Evolutionary conservation across 2,113 vertebrate genomes (phyloP), one percentile per base, ranked within the genome.

Genomic region (Colaptes auratus): DNA sequence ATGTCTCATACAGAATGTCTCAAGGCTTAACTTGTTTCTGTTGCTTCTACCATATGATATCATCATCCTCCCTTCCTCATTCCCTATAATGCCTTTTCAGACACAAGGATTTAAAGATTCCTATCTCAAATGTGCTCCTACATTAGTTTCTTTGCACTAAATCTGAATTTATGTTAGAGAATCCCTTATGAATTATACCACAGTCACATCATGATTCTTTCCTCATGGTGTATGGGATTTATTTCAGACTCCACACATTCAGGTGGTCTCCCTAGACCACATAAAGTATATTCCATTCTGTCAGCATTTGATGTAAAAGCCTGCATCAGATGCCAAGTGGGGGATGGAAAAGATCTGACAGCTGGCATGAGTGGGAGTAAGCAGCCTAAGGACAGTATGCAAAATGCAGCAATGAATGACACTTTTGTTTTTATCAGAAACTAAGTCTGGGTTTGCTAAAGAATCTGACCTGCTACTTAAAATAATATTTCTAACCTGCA

Each of bases 311-410:
- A 88, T 86, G 36, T 55, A 82, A 86, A 95, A 95, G 46, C 8
- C 69, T 84, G 53, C 75, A 95, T 95, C 73, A 92, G 88, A 91
- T 0, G 0, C 28, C 2, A 14, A 75, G 59, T 63, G 82, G 64
- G 52, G 81, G 78, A 12, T 90, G 55, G 66, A 85, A 88, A 70
- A 80, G 64, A 84, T 92, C 73, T 95, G 74, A 70, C 95, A 96
- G 94, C 92, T 96, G 96, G 89, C 48, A 31, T 42, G 93, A 97
- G 96, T 95, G 89, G 95, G 95, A 93, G 96, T 91, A 94, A 96
- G 89, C 85, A 95, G 89, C 69, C 97, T 94, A 90, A 96, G 93
- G 91, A 96, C 93, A 93, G 64, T 2, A 44, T 90, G 80, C 91
- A 95, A 94, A 93, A 95, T 4, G n/a, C 58, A 95, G 89, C 48